Evolutionary conservation across 2,888 invertebrate species (phyloP).

Genomic region (Polylopha cassiicola): DNA sequence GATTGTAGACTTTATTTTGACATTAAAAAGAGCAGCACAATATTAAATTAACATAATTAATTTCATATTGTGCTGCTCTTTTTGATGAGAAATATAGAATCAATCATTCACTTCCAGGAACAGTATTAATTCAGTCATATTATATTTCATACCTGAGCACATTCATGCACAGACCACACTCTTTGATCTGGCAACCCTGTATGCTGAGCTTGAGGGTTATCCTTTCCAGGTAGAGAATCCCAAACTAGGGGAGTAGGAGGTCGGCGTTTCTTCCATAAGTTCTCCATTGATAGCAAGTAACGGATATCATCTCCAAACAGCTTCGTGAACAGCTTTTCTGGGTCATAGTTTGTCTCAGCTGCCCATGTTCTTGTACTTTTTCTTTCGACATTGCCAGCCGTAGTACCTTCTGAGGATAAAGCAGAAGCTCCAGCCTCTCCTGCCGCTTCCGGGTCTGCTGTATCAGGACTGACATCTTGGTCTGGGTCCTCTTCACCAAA

Average conservation of each 20-base stretch:
- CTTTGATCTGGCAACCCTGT: conserved; percentile 83
- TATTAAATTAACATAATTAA: too few relatives aligned
- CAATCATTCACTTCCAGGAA: too few relatives aligned
- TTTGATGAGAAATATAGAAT: too few relatives aligned
- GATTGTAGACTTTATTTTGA: too few relatives aligned
- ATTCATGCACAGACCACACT: conserved; percentile 87
- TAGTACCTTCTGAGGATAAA: conserved; percentile 62
- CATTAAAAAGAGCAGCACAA: too few relatives aligned
- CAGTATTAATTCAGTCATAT: too few relatives aligned
- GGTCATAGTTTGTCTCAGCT: conserved; percentile 86
- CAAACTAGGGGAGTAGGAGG: conserved; percentile 89
- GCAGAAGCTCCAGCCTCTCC: conserved; percentile 82
- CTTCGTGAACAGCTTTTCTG: conserved; percentile 92
- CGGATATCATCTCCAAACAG: conserved; percentile 96
- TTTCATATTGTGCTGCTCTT: too few relatives aligned
- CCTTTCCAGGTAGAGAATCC: conserved; percentile 79
- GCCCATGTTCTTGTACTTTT: conserved; percentile 94
- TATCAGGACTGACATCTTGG: conserved; percentile 97
- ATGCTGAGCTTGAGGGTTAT: conserved; percentile 58
- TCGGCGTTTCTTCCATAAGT: conserved; percentile 94
- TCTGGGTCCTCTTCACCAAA: conserved; percentile 98
- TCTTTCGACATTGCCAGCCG: conserved; percentile 74
- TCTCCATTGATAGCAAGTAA: conserved; percentile 95
- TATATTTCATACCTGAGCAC: conserved; percentile 64
- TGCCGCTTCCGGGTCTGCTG: conserved; percentile 94